Percentiles rank a stretch among this genome's conserved stretches.
Conservation (phyloP, 1,140 invertebrate species). For the Rhagoletis pomonella region DNA sequence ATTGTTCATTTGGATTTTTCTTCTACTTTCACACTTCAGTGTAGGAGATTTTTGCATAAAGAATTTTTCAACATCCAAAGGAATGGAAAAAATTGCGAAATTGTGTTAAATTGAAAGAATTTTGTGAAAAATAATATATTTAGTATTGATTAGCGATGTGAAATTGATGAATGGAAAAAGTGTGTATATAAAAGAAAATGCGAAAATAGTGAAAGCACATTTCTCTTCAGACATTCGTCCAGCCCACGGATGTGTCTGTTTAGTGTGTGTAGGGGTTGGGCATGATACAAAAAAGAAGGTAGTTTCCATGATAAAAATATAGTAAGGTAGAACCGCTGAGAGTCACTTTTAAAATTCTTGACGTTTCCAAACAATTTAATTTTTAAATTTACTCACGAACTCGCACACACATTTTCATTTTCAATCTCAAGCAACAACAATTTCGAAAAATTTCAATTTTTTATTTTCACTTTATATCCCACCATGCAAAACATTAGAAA, state of each 20-base stretch:
- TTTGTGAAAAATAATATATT: background rate
- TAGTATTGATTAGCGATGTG: background rate
- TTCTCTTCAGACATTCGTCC: background rate
- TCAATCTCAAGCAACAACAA: too few relatives aligned
- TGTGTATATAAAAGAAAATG: constrained; percentile 1
- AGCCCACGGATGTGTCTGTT: background rate
- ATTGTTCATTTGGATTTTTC: constrained; percentile 53
- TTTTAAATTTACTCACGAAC: too few relatives aligned
- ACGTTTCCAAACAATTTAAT: too few relatives aligned
- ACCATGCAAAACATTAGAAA: too few relatives aligned
- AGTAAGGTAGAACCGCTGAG: too few relatives aligned
- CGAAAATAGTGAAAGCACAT: constrained; percentile 32
- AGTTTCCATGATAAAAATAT: too few relatives aligned
- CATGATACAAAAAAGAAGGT: too few relatives aligned
- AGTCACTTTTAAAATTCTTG: too few relatives aligned
- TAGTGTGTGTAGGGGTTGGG: background rate
- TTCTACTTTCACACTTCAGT: constrained; percentile 52
- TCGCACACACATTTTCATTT: too few relatives aligned
- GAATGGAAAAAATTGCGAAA: constrained; percentile 41
- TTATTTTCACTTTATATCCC: too few relatives aligned
- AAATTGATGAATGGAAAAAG: background rate
- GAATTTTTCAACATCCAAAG: constrained; percentile 49
- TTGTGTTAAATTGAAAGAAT: background rate
- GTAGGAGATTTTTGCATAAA: constrained; percentile 62
- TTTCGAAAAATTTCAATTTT: too few relatives aligned